Percentiles rank a stretch among this genome's conserved stretches.
These are phyloP conservation scores for Syngnathus acus DNA, from an alignment of 2,797 vertebrate species.

Conservation along the genomic window DNA sequence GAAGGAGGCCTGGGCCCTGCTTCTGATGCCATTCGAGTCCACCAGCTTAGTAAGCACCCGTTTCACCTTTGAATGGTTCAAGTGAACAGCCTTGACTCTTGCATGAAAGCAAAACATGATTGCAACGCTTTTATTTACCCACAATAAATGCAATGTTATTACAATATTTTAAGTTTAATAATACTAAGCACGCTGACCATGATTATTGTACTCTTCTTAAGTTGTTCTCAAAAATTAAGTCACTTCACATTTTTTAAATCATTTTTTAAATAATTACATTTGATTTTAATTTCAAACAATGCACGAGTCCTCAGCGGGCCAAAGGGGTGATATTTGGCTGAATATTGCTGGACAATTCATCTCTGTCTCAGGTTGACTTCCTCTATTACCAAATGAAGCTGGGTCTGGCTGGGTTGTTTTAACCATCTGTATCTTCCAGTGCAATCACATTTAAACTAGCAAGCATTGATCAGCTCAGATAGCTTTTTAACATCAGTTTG, in stretches of 20 bases:
- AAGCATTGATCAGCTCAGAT: not conserved
- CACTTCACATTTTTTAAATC: conserved; percentile 37
- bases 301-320: conserved; percentile 27
- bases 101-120: not conserved
- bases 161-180: not conserved
- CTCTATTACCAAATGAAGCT: conserved; percentile 40
- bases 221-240: conserved; percentile 43
- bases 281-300: conserved; percentile 54
- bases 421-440: not conserved
- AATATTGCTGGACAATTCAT: conserved; percentile 57
- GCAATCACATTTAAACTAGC: not conserved
- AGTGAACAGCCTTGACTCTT: not conserved
- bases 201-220: not conserved
- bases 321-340: conserved; percentile 38
- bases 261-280: conserved; percentile 4
- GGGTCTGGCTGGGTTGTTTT: not conserved
- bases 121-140: not conserved
- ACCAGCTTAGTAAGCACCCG: conserved; percentile 74
- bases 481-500: not conserved
- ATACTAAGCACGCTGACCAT: conserved; percentile 1
- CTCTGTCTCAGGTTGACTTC: conserved; percentile 54
- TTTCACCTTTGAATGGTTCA: not conserved
- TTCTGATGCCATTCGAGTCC: conserved; percentile 84
- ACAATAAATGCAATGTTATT: not conserved
- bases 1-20: conserved; percentile 84